Percentiles rank a stretch among this genome's conserved stretches.
Conservation (phyloP, 2,797 vertebrate genomes). For the Cyprinella venusta region DNA sequence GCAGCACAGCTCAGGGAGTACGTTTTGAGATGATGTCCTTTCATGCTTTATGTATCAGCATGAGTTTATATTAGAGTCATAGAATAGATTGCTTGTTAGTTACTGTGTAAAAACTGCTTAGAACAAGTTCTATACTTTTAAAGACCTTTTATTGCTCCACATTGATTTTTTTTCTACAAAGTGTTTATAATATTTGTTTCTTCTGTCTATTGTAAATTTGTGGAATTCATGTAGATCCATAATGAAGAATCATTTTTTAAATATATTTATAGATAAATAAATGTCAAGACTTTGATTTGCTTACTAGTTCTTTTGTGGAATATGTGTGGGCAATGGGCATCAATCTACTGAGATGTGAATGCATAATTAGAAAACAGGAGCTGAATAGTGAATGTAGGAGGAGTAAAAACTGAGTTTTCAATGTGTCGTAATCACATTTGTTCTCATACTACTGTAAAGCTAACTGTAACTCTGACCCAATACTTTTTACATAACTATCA, state of each 20-base stretch:
- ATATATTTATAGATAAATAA: neutral
- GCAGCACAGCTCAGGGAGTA: neutral
- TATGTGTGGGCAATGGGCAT: neutral
- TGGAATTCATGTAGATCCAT: neutral
- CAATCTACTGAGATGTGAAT: neutral
- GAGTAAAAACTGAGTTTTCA: neutral
- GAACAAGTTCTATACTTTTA: neutral
- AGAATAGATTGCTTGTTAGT: neutral
- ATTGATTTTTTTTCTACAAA: neutral
- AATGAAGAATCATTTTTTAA: neutral
- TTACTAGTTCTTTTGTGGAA: neutral
- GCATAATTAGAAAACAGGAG: neutral
- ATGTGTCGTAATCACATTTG: slow-evolving; percentile 6
- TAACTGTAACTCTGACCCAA: slow-evolving; percentile 25
- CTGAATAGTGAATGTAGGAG: neutral
- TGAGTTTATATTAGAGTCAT: neutral
- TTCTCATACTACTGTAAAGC: neutral
- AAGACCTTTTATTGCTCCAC: neutral
- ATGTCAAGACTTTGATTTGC: slow-evolving; percentile 20
- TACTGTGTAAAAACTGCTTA: neutral
- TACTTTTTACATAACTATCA: slow-evolving; percentile 9
- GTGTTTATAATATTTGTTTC: neutral
- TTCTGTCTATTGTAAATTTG: neutral
- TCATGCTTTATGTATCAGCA: neutral
- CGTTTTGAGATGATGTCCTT: neutral